These are phyloP conservation scores for Bambusicola thoracicus DNA, from an alignment of 2,113 vertebrate species.

Conservation along the genomic window DNA sequence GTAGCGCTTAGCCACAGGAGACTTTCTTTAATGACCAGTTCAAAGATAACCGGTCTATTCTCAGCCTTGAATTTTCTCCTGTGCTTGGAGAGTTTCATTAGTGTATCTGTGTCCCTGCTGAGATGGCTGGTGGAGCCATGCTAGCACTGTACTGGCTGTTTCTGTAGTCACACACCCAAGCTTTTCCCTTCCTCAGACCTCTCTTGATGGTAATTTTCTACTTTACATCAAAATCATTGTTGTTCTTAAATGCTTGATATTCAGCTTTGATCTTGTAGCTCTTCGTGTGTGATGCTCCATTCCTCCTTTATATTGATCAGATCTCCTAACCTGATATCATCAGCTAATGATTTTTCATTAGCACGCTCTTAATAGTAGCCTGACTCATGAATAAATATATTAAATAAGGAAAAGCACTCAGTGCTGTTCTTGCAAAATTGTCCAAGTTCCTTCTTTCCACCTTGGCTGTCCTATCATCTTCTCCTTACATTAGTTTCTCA, in stretches of 20 bases:
- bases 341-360: slow-evolving; percentile 60
- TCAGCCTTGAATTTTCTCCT: neutral
- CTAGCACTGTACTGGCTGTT: neutral
- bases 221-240: neutral
- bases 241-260: neutral
- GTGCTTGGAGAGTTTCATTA: neutral
- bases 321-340: neutral
- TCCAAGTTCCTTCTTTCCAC: neutral
- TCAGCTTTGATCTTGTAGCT: neutral
- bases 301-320: slow-evolving; percentile 24
- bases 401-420: neutral
- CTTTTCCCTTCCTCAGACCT: neutral
- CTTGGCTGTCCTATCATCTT: neutral
- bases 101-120: neutral
- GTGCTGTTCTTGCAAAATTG: neutral
- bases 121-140: neutral
- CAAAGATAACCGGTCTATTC: neutral
- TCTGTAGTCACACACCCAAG: neutral
- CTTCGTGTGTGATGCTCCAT: neutral
- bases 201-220: neutral
- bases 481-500: neutral
- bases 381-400: neutral
- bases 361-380: neutral
- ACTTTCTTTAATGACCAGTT: neutral
- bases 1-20: neutral